Conservation (phyloP, 2,888 invertebrate species). For the Torymus texanus region DNA sequence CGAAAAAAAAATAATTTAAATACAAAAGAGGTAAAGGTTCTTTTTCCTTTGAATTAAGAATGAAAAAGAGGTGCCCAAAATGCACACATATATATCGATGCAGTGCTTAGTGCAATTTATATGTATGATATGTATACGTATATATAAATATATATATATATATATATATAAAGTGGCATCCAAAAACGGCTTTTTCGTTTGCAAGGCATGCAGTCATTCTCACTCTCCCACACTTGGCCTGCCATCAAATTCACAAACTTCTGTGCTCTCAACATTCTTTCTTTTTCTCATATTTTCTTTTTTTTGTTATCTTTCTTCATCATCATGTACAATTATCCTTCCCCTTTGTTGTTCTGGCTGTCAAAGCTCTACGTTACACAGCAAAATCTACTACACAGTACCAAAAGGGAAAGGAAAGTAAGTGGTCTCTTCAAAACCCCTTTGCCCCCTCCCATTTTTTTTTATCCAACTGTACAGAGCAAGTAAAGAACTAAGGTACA, state of each 20-base stretch:
- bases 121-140: slow-evolving; percentile 73
- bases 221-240: slow-evolving; percentile 73
- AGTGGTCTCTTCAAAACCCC: not conserved
- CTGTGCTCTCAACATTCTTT: too few relatives aligned
- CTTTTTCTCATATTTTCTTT: too few relatives aligned
- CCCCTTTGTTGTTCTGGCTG: slow-evolving; percentile 54
- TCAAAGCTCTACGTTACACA: not conserved
- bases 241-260: slow-evolving; percentile 20
- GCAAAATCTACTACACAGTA: not conserved
- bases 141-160: slow-evolving; percentile 75
- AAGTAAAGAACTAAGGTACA: slow-evolving; percentile 6
- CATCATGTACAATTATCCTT: too few relatives aligned
- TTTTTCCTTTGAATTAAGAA: slow-evolving; percentile 29
- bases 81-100: slow-evolving; percentile 75
- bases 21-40: slow-evolving; percentile 8
- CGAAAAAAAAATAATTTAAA: slow-evolving; percentile 7
- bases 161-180: slow-evolving; percentile 75
- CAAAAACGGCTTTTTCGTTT: slow-evolving; percentile 73
- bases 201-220: slow-evolving; percentile 75
- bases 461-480: slow-evolving; percentile 8
- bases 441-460: not conserved
- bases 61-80: slow-evolving; percentile 66
- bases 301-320: too few relatives aligned
- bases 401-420: too few relatives aligned
- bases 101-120: slow-evolving; percentile 75